These are phyloP conservation scores for Ricordea florida DNA, from an alignment of 92 coral and sea anemone genomes.

Conservation along the genomic window DNA sequence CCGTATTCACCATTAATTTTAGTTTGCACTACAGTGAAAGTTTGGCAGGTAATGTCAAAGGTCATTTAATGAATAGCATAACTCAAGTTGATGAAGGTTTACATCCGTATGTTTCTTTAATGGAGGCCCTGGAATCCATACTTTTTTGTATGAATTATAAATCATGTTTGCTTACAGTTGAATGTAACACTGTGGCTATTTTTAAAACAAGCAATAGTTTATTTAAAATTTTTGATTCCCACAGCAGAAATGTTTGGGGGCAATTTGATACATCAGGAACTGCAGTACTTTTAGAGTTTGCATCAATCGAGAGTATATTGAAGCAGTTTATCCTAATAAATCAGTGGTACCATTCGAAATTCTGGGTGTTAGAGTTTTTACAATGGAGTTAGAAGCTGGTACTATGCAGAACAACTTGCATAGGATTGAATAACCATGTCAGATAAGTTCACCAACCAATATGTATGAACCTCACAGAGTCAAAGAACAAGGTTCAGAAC, in stretches of 20 bases:
- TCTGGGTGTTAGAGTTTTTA: neutral
- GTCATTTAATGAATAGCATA: no score
- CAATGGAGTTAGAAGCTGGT: neutral
- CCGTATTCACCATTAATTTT: no score
- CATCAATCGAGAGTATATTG: neutral
- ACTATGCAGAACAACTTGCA: slow-evolving; percentile 7
- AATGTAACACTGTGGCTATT: no score
- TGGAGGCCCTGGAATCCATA: no score
- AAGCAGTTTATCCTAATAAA: neutral
- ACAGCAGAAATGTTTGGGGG: slow-evolving; percentile 2
- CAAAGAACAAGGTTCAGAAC: neutral
- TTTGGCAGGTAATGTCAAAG: no score
- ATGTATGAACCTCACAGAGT: slow-evolving; percentile 1
- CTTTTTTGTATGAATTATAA: no score
- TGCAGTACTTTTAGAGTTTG: neutral
- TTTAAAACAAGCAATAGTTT: slow-evolving; percentile 9
- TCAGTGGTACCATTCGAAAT: slow-evolving; percentile 9
- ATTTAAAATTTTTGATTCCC: slow-evolving; percentile 9
- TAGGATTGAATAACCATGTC: slow-evolving; percentile 8
- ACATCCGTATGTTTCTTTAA: no score
- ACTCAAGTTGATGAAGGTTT: no score
- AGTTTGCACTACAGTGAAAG: no score
- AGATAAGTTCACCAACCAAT: neutral
- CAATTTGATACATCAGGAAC: slow-evolving; percentile 7
- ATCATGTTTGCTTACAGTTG: no score